Conservation (phyloP, 2,888 invertebrate species). For the Diarsia rubi region DNA sequence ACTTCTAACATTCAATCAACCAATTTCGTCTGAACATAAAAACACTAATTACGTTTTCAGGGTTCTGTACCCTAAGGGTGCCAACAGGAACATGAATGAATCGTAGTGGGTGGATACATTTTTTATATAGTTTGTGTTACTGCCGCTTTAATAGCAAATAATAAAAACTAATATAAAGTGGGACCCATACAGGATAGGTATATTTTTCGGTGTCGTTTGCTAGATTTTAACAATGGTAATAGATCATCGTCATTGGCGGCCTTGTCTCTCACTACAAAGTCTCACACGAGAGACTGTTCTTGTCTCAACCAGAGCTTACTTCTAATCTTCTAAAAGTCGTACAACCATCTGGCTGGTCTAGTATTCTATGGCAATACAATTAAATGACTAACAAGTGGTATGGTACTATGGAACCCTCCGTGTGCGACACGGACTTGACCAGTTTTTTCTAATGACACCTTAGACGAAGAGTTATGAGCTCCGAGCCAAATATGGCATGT, state of each 20-base stretch:
- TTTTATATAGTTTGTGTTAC: neutral
- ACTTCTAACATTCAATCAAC: conserved; percentile 40
- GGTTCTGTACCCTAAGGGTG: neutral
- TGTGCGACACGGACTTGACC: neutral
- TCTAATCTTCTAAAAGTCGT: neutral
- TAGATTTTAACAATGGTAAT: neutral
- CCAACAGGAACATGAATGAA: neutral
- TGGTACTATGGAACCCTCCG: neutral
- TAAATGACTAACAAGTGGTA: neutral
- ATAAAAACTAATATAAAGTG: neutral
- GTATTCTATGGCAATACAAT: neutral
- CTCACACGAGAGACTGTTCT: no score
- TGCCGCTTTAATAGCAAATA: neutral
- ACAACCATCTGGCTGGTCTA: neutral
- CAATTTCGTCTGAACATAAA: conserved; percentile 17
- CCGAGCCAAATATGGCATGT: conserved; percentile 26
- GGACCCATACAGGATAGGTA: neutral
- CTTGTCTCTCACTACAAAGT: neutral
- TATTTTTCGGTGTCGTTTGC: neutral
- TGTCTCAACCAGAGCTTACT: neutral
- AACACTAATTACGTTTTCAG: conserved; percentile 26
- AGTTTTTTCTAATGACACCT: conserved; percentile 50
- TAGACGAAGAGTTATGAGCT: conserved; percentile 40
- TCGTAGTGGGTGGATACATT: no score
- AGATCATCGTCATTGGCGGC: neutral